Evolutionary conservation across 2,888 invertebrate genomes (phyloP).

Genomic region (Mimachlamys varia): DNA sequence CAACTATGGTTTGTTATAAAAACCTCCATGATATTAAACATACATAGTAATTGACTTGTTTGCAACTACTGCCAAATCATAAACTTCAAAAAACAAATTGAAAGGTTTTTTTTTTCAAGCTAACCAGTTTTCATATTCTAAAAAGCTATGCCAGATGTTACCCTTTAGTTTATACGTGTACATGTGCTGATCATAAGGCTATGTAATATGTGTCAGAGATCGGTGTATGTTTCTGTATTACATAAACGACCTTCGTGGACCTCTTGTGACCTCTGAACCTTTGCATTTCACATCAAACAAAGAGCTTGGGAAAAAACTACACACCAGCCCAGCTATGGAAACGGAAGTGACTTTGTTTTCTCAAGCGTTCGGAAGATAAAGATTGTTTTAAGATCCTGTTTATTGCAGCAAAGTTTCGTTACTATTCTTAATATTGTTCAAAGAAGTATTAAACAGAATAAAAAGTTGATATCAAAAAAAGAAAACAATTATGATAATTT

Average conservation of each 20-base stretch:
- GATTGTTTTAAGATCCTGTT: neutral
- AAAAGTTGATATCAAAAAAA: neutral
- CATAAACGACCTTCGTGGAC: neutral
- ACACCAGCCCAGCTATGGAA: neutral
- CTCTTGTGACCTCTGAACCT: neutral
- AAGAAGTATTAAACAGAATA: neutral
- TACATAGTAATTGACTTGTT: too few relatives aligned
- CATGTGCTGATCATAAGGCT: conserved; percentile 22
- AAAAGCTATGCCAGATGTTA: neutral
- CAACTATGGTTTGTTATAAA: too few relatives aligned
- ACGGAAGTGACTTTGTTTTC: neutral
- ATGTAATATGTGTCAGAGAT: conserved; percentile 31
- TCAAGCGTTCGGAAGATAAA: neutral
- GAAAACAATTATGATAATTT: neutral
- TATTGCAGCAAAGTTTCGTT: neutral
- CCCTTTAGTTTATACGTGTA: neutral
- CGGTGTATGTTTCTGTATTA: neutral
- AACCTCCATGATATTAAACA: too few relatives aligned
- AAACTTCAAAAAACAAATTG: too few relatives aligned
- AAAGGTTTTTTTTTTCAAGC: neutral
- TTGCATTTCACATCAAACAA: conserved; percentile 1
- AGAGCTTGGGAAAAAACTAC: conserved; percentile 21
- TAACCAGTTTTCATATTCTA: neutral
- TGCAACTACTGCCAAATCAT: too few relatives aligned
- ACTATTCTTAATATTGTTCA: neutral